Percentiles rank a stretch among this genome's conserved stretches.
Evolutionary conservation across 2,888 invertebrate genomes (phyloP).

Genomic region (Phasia obesa): DNA sequence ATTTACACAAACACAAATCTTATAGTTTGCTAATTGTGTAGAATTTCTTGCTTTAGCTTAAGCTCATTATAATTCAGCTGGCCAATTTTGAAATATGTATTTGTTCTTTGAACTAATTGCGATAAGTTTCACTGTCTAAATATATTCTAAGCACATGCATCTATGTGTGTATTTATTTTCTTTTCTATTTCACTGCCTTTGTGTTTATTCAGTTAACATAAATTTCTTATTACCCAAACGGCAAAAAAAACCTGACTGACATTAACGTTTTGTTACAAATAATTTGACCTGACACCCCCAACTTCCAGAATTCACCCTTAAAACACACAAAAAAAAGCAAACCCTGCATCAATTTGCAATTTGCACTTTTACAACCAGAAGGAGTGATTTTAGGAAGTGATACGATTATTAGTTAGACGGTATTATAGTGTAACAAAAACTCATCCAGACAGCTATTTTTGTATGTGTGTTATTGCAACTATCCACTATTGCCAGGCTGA

Average conservation of each 20-base stretch:
- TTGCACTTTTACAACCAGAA: conserved; percentile 77
- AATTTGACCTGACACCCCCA: conserved; percentile 31
- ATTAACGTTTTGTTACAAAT: conserved; percentile 43
- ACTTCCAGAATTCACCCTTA: not conserved
- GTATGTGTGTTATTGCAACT: not conserved
- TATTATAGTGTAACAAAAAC: not conserved
- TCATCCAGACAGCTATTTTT: not conserved
- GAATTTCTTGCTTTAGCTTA: conserved; percentile 1
- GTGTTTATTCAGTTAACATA: conserved; percentile 58
- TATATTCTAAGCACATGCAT: not conserved
- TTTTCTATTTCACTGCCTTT: conserved; percentile 36
- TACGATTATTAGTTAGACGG: conserved; percentile 26
- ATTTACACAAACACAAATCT: not conserved
- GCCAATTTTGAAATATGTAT: conserved; percentile 53
- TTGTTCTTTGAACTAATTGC: conserved; percentile 5
- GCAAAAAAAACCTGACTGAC: conserved; percentile 24
- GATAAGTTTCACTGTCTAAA: conserved; percentile 11
- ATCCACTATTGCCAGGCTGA: conserved; percentile 6
- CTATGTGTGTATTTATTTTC: not conserved
- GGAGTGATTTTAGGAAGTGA: conserved; percentile 70
- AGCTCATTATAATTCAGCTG: conserved; percentile 54
- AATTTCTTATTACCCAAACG: conserved; percentile 23
- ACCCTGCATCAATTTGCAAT: conserved; percentile 77
- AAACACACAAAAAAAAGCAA: conserved; percentile 11
- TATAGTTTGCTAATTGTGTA: not conserved